phyloP scores from a whole-genome alignment of 53 echinoderm and acorn worm species.

The Mesocentrotus franciscanus region DNA sequence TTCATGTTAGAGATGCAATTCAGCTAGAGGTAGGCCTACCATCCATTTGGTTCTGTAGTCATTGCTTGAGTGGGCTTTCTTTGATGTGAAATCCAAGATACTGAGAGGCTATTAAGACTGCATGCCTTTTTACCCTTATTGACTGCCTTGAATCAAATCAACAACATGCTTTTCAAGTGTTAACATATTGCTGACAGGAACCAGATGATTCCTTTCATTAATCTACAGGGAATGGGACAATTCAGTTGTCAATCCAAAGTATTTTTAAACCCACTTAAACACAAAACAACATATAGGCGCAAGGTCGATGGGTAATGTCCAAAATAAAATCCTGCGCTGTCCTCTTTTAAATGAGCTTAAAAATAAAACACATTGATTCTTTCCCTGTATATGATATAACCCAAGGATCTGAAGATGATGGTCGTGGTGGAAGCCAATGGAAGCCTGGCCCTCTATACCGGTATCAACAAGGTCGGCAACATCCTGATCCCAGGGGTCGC shows the following conservation, averaged over 20 bases:
- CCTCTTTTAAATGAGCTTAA: neutral
- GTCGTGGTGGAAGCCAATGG: constrained; percentile 83
- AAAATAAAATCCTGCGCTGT: neutral
- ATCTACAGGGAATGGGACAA: neutral
- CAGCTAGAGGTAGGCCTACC: constrained; percentile 72
- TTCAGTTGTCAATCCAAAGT: neutral
- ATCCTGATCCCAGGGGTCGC: constrained; percentile 69
- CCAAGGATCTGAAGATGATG: constrained; percentile 89
- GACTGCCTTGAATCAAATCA: too few species aligned
- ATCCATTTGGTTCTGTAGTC: neutral
- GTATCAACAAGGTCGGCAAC: constrained; percentile 78
- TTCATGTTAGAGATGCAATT: constrained; percentile 83
- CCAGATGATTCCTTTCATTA: neutral
- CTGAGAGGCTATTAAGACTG: too few species aligned
- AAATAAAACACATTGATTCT: neutral
- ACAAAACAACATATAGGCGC: neutral
- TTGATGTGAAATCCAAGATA: too few species aligned
- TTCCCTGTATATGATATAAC: neutral
- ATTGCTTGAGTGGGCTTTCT: too few species aligned
- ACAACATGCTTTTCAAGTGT: neutral
- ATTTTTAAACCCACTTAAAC: neutral
- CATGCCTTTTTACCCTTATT: too few species aligned
- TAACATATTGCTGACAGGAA: neutral
- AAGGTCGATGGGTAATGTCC: neutral
- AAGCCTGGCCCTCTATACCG: constrained; percentile 84